A percentile compares a stretch with the other conserved stretches of the same genome.
phyloP scores from a whole-genome alignment of 2,797 vertebrate genomes.

The Falco columbarius region DNA sequence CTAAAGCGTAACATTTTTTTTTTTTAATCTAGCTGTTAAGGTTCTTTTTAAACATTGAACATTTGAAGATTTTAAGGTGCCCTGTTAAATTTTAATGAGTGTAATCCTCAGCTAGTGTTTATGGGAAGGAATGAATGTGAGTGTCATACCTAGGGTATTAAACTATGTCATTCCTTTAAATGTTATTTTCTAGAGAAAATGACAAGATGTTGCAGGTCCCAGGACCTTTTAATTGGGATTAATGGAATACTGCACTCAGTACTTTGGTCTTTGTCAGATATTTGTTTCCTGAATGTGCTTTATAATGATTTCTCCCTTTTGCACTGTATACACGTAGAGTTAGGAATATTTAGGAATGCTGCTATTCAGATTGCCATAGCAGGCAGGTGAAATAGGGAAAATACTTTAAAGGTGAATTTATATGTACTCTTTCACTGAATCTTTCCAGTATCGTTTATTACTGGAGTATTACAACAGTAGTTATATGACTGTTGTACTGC shows the following conservation, averaged over 20 bases:
- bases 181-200: neutral
- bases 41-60: neutral
- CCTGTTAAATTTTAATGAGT: neutral
- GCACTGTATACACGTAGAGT: neutral
- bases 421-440: neutral
- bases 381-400: neutral
- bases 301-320: neutral
- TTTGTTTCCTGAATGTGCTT: conserved; percentile 22
- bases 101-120: neutral
- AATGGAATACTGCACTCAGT: neutral
- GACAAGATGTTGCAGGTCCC: neutral
- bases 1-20: neutral
- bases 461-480: neutral
- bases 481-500: neutral
- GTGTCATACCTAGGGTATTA: neutral
- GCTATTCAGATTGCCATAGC: neutral
- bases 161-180: neutral
- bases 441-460: neutral
- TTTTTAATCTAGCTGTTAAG: neutral
- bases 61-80: conserved; percentile 5
- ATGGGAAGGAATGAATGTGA: neutral
- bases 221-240: neutral
- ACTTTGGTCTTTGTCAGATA: neutral
- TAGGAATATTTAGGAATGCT: neutral
- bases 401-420: neutral